Base-by-base conservation (phyloP, 2,113 vertebrate species). In the Pandion haliaetus region DNA sequence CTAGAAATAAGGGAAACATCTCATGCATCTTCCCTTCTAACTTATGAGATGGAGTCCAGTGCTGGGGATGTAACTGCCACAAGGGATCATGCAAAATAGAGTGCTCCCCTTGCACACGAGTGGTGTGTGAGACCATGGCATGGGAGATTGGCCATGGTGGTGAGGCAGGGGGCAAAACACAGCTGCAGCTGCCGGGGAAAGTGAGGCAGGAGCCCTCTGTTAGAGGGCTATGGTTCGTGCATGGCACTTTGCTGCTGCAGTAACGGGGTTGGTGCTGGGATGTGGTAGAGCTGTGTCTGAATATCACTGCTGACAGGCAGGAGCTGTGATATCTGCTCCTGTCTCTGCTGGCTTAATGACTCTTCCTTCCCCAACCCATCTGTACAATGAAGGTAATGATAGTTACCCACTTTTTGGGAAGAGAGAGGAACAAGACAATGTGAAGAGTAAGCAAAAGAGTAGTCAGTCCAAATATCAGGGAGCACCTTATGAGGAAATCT, bases 231-330 rank as follows among this genome's bases (percentile, higher is more conserved):
- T 10, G 16, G 23, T 45, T 19, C 0, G 1, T 79, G n/a, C 12
- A 23, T 40, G 29, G 31, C 36, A 38, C 59, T 66, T 49, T 15
- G 20, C 40, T 61, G 42, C 40, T 81, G 26, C 13, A 59, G 0
- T 47, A 57, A 72, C 12, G 8, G 17, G 57, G 9, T 23, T 71
- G 32, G 13, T 19, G 24, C 17, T 87, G 47, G 49, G 16, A 61
- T 6, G 19, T 34, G 23, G 26, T 44, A 69, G 40, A 62, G 20
- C 9, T 61, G 17, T 71, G 4, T 45, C 61, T 87, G 40, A 72
- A 38, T 38, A 16, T 25, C 0, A 0, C 28, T 76, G 55, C n/a
- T 52, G 36, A 34, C 2, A 3, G 38, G 25, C 12, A 52, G 44
- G 26, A 82, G 14, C 62, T 94, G 34, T 52, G 45, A 10, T n/a